phyloP scores from a whole-genome alignment of 2,797 vertebrate species.

The Dromococcyx pavoninus region DNA sequence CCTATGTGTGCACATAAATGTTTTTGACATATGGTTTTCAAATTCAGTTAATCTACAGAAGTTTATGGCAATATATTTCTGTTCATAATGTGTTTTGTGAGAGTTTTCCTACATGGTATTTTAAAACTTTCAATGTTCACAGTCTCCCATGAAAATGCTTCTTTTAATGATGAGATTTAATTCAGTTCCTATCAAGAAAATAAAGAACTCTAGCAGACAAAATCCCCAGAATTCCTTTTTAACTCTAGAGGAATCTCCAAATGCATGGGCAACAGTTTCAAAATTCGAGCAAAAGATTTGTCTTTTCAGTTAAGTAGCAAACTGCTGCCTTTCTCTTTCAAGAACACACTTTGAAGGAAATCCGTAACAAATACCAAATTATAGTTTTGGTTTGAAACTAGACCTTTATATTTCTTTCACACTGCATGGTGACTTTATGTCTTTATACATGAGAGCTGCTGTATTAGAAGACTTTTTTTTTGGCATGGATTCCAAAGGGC shows the following conservation, averaged over 20 bases:
- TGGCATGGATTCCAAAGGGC: neutral
- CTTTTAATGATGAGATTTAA: constrained; percentile 22
- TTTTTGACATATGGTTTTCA: constrained; percentile 1
- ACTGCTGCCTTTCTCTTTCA: neutral
- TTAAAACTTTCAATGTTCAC: constrained; percentile 3
- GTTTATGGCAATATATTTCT: neutral
- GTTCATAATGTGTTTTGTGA: constrained; percentile 43
- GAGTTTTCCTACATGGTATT: constrained; percentile 15
- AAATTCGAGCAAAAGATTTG: neutral
- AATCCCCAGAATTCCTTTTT: neutral
- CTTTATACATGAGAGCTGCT: neutral
- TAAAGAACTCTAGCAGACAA: neutral
- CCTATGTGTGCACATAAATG: neutral
- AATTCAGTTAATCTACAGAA: neutral
- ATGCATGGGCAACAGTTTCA: neutral
- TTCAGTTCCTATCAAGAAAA: neutral
- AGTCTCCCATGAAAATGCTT: neutral
- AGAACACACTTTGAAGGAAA: neutral
- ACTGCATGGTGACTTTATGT: neutral
- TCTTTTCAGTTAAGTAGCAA: neutral
- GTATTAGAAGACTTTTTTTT: neutral
- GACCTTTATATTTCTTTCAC: neutral
- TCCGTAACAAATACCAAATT: neutral
- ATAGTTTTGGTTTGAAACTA: neutral
- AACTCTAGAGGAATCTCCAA: neutral